These are phyloP conservation scores for Girardinichthys multiradiatus DNA, from an alignment of 2,113 vertebrate species.

Conservation along the genomic window DNA sequence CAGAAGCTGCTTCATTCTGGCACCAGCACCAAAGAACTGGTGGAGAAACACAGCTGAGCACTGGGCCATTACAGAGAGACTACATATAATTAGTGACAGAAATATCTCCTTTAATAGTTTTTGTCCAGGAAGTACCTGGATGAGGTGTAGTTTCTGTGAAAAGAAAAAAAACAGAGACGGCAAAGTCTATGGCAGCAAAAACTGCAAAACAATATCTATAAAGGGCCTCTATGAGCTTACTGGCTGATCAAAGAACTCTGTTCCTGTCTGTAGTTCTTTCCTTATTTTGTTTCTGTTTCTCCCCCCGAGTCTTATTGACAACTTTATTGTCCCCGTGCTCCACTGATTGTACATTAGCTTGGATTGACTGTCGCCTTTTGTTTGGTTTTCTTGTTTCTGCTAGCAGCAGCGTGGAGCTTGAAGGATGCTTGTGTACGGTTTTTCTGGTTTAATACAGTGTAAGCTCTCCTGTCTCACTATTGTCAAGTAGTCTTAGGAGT, in stretches of 20 bases:
- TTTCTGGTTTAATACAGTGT: slow-evolving; percentile 70
- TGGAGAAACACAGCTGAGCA: background rate
- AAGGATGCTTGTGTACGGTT: slow-evolving; percentile 68
- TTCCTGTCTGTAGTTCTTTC: background rate
- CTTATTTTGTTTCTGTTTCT: background rate
- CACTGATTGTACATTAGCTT: background rate
- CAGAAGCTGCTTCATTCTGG: background rate
- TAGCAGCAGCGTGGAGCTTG: slow-evolving; percentile 47
- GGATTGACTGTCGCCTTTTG: background rate
- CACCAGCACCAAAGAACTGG: too few relatives aligned
- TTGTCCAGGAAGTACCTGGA: background rate
- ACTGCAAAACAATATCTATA: too few relatives aligned
- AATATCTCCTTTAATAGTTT: background rate
- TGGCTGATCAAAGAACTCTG: background rate
- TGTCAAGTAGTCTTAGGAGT: slow-evolving; percentile 66
- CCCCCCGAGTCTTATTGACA: background rate
- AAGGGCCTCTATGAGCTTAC: background rate
- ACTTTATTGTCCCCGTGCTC: background rate
- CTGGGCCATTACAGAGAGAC: background rate
- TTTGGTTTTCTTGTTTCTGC: slow-evolving; percentile 14
- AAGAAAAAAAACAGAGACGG: background rate
- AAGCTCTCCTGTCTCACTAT: slow-evolving; percentile 73
- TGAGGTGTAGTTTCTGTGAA: background rate
- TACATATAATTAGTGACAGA: background rate
- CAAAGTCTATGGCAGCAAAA: background rate